phyloP scores from a whole-genome alignment of 2,888 invertebrate genomes.

The Drosophila heteroneura region DNA sequence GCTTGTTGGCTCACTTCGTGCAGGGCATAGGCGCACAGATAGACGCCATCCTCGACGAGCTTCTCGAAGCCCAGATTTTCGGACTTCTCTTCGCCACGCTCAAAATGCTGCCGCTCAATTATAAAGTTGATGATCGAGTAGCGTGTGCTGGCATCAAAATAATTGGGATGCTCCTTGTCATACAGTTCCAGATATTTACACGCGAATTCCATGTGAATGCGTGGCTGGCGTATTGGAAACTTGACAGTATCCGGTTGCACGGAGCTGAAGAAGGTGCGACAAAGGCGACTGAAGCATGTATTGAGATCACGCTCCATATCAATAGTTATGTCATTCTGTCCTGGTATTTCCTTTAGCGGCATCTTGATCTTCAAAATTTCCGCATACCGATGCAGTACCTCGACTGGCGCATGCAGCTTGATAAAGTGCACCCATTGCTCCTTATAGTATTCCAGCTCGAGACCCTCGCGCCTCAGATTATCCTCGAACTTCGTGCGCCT shows the following conservation, averaged over 20 bases:
- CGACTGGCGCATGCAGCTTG: constrained; percentile 90
- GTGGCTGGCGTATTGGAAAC: constrained; percentile 88
- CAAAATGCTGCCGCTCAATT: constrained; percentile 89
- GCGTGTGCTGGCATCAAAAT: constrained; percentile 89
- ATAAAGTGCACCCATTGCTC: constrained; percentile 89
- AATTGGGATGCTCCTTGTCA: constrained; percentile 88
- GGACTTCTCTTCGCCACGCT: constrained; percentile 85
- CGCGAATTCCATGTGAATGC: constrained; percentile 89
- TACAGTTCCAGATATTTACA: constrained; percentile 91
- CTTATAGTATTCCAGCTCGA: constrained; percentile 88
- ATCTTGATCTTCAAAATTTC: constrained; percentile 92
- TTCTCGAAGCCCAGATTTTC: constrained; percentile 89
- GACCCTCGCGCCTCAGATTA: constrained; percentile 88
- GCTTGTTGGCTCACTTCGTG: constrained; percentile 89
- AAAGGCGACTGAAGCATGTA: constrained; percentile 85
- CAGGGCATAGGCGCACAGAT: constrained; percentile 90
- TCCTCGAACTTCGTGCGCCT: constrained; percentile 87
- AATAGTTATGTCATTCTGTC: constrained; percentile 83
- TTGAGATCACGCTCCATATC: constrained; percentile 81
- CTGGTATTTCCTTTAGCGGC: constrained; percentile 88
- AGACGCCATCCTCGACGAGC: constrained; percentile 88
- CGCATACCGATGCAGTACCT: constrained; percentile 90
- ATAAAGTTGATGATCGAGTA: constrained; percentile 91
- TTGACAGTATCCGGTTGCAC: constrained; percentile 87
- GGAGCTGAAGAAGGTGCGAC: constrained; percentile 86